A percentile compares a stretch with the other conserved stretches of the same genome.
phyloP scores from a whole-genome alignment of 2,888 invertebrate species.

The Cenopis cana region DNA sequence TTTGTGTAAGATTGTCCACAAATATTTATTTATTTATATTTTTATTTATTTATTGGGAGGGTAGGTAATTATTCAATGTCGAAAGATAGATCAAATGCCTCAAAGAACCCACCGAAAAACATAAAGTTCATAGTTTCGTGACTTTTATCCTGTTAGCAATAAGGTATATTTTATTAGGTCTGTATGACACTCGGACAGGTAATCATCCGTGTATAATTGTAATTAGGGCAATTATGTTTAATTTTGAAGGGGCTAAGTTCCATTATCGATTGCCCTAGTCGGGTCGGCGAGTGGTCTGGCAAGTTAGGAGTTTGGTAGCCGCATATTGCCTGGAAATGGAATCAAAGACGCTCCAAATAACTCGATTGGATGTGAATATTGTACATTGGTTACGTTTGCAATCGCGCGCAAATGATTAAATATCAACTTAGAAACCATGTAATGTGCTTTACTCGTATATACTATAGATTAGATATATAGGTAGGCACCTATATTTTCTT shows the following conservation, averaged over 20 bases:
- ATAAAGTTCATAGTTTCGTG: not conserved
- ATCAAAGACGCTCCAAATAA: constrained; percentile 19
- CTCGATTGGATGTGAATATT: constrained; percentile 18
- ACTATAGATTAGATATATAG: no score
- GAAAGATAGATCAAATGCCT: constrained; percentile 62
- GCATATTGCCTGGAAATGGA: constrained; percentile 18
- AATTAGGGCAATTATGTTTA: constrained; percentile 56
- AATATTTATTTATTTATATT: no score
- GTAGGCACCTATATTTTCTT: no score
- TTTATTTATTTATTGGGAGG: no score
- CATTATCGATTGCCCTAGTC: constrained; percentile 34
- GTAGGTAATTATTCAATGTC: constrained; percentile 62
- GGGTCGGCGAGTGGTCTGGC: constrained; percentile 10
- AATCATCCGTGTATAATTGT: constrained; percentile 60
- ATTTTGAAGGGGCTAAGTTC: constrained; percentile 28
- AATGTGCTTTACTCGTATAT: no score
- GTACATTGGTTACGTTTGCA: not conserved
- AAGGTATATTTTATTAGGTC: constrained; percentile 22
- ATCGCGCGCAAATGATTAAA: not conserved
- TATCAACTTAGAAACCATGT: no score
- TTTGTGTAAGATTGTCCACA: no score
- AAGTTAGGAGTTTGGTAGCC: constrained; percentile 27
- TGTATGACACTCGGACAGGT: constrained; percentile 47
- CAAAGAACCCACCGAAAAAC: constrained; percentile 50
- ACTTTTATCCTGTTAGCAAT: constrained; percentile 9